These are phyloP conservation scores for Fregetta grallaria DNA, from an alignment of 2,113 vertebrate species.

Conservation along the genomic window DNA sequence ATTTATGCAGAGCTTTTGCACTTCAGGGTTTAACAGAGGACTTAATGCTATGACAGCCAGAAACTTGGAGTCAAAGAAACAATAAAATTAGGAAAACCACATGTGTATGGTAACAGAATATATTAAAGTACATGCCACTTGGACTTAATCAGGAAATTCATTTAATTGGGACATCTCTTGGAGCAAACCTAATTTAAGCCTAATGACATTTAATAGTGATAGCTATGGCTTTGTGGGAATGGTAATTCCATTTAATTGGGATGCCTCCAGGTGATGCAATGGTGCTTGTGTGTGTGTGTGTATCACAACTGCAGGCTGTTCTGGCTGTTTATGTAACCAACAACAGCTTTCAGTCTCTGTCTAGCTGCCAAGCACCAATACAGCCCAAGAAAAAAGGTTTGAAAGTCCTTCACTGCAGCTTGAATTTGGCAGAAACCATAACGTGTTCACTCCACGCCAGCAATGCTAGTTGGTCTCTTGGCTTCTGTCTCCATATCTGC, in stretches of 20 bases:
- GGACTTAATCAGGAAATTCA: conserved; percentile 31
- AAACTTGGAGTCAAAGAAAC: background rate
- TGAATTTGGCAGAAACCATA: background rate
- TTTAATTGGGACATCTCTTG: conserved; percentile 44
- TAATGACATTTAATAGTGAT: conserved; percentile 56
- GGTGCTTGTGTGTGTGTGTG: background rate
- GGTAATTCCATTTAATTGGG: conserved; percentile 52
- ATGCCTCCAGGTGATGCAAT: conserved; percentile 44
- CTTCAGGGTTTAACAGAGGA: background rate
- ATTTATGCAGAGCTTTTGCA: background rate
- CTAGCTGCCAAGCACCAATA: background rate
- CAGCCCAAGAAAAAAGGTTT: background rate
- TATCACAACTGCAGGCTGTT: background rate
- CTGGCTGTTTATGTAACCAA: background rate
- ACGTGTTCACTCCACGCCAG: rapidly evolving
- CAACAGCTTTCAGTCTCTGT: background rate
- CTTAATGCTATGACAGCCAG: background rate
- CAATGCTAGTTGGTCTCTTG: background rate
- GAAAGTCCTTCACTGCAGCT: background rate
- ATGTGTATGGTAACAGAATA: background rate
- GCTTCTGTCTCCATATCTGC: background rate
- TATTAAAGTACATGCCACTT: conserved; percentile 28
- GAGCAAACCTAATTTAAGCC: conserved; percentile 53
- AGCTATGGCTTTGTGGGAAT: conserved; percentile 26
- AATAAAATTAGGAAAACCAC: background rate